phyloP scores from a whole-genome alignment of 2,113 vertebrate genomes.

The Labeo rohita region DNA sequence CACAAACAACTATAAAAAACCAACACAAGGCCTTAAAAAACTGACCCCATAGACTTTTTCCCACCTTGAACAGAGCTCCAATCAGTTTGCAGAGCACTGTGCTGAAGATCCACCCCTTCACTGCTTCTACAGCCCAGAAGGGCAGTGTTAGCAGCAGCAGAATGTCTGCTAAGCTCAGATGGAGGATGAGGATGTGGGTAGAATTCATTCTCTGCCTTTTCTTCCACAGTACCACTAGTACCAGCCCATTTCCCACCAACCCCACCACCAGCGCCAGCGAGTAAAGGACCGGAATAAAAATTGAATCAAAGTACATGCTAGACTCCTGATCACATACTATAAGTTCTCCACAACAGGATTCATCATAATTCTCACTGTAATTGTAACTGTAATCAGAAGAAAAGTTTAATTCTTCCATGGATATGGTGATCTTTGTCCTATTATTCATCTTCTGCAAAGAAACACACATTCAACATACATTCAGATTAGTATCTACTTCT shows the following conservation, averaged over 20 bases:
- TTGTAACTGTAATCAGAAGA: accelerated
- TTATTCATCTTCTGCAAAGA: neutral
- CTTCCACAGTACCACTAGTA: conserved; percentile 75
- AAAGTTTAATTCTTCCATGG: accelerated
- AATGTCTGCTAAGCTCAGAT: conserved; percentile 80
- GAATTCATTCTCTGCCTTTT: conserved; percentile 74
- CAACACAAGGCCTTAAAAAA: neutral
- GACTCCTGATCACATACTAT: conserved; percentile 62
- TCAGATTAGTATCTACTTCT: neutral
- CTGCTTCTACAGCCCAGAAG: conserved; percentile 77
- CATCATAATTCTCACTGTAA: neutral
- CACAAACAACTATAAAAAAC: neutral
- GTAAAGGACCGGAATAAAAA: conserved; percentile 80
- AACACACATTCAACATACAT: neutral
- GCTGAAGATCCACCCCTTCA: conserved; percentile 77
- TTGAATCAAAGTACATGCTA: conserved; percentile 67
- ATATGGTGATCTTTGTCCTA: accelerated
- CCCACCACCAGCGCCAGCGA: conserved; percentile 78
- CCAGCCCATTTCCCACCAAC: conserved; percentile 79
- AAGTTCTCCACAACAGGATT: conserved; percentile 2
- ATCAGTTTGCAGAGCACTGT: conserved; percentile 77
- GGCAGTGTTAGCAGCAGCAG: conserved; percentile 84
- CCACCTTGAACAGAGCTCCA: conserved; percentile 80
- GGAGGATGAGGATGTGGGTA: conserved; percentile 85
- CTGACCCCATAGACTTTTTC: neutral